Base-by-base conservation (phyloP, 2,888 invertebrate genomes). In the Lithophane socia region DNA sequence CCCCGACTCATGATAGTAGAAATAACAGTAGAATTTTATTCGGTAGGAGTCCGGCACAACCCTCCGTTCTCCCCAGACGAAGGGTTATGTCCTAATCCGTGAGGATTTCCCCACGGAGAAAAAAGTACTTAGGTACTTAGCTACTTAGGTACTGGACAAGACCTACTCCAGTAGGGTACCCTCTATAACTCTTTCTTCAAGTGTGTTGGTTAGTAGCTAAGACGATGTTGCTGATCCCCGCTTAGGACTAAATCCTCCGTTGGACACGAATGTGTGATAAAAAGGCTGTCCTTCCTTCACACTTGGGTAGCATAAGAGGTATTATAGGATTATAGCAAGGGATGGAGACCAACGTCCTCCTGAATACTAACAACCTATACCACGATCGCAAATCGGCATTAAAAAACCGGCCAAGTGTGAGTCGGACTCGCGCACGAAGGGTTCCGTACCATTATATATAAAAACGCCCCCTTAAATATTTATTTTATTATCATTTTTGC, bases 241-340 rank as follows among this genome's bases (percentile, higher is more conserved):
- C 73, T 79, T 79, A 80, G 80, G 74, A 80, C 64, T 9, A 58
- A 76, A 80, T 73, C 73, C 60, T 67, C 10, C 21, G 52, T 58
- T 68, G 63, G 75, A 81, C 63, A 13, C 44, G 52, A 65, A 80
- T 73, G 13, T 75, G 75, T 56, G 54, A 79, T 73, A 78, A 76
- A 80, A 81, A 63, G 56, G 37, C 74, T 63, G 75, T 68, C 81
- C 56, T 58, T 64, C 58, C 29, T 81, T 74, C 21, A 61, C 80
- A 24, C 67, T 75, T 79, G 67, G 56, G 63, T 58, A 37, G 29
- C 75, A 37, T 81, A 68, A 75, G 75, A 52, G 24, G 81, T 18
- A 63, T 79, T 81, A 75, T 63, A 64, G 56, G 79, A 81, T 79
- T 81, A 80, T 18, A 61, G 12, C 63, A 52, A 64, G 47, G 78